Percentiles rank a stretch among this genome's conserved stretches.
Conservation (phyloP, 2,113 vertebrate species). For the Clarias gariepinus region DNA sequence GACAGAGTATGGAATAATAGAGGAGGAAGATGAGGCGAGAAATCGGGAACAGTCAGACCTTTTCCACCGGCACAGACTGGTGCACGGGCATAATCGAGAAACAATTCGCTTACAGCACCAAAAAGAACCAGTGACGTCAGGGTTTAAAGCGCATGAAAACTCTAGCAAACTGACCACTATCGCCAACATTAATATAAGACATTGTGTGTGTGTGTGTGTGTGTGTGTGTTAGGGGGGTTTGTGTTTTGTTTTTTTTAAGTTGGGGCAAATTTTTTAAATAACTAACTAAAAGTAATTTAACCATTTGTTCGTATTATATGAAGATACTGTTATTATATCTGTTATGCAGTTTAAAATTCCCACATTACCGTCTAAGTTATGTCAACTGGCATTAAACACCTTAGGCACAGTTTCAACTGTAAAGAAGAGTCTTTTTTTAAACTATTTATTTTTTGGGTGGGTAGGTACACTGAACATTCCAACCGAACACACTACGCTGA, state of each 20-base stretch:
- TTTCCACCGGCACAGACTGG: background rate
- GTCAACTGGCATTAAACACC: background rate
- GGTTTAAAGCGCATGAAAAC: background rate
- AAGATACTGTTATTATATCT: background rate
- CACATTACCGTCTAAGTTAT: background rate
- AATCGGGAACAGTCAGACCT: background rate
- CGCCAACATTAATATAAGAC: background rate
- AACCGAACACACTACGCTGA: background rate
- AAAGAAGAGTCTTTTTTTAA: too few species aligned
- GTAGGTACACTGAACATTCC: background rate
- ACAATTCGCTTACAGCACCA: background rate
- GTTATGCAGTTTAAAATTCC: background rate
- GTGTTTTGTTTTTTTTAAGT: background rate
- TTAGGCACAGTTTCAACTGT: background rate
- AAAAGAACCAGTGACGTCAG: background rate
- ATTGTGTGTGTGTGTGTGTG: too few species aligned
- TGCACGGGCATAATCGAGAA: background rate
- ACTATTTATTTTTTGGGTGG: too few species aligned
- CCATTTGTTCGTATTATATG: background rate
- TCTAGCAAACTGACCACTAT: background rate
- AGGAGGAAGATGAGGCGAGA: constrained; percentile 19
- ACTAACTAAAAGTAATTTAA: background rate
- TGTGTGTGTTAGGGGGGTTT: too few species aligned
- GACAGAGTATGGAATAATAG: constrained; percentile 9
- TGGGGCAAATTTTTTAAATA: background rate